Conservation (phyloP, 2,113 vertebrate species). For the Dicerorhinus sumatrensis region DNA sequence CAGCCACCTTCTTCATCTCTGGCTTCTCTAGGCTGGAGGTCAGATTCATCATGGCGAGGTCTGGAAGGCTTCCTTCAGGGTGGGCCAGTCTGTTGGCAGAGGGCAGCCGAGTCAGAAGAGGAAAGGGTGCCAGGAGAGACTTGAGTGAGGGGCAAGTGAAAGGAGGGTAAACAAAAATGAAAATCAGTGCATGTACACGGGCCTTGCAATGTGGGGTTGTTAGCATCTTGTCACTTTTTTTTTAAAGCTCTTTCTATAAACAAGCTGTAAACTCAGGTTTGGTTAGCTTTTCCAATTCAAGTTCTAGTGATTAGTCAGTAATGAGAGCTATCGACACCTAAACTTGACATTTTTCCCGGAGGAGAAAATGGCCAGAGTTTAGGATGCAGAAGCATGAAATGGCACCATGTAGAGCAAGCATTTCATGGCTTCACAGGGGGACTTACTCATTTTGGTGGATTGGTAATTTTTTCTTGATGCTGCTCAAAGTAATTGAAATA, state of each 20-base stretch:
- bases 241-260: slow-evolving; percentile 81
- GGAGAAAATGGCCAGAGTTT: slow-evolving; percentile 92
- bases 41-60: slow-evolving; percentile 95
- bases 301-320: slow-evolving; percentile 84
- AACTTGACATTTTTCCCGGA: slow-evolving; percentile 92
- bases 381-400: slow-evolving; percentile 94
- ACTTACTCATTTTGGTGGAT: slow-evolving; percentile 99
- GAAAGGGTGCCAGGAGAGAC: rapidly evolving
- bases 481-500: slow-evolving; percentile 97
- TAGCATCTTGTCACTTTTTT: slow-evolving; percentile 65
- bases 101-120: slow-evolving; percentile 69
- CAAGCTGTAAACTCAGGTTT: slow-evolving; percentile 79
- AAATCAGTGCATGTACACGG: slow-evolving; percentile 70
- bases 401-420: slow-evolving; percentile 89
- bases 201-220: slow-evolving; percentile 75
- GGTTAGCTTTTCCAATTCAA: slow-evolving; percentile 83
- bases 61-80: slow-evolving; percentile 96
- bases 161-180: slow-evolving; percentile 73
- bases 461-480: slow-evolving; percentile 99
- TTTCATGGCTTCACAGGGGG: slow-evolving; percentile 90
- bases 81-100: slow-evolving; percentile 93
- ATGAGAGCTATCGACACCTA: slow-evolving; percentile 88
- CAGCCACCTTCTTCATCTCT: slow-evolving; percentile 83
- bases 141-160: slow-evolving; percentile 71
- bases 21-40: slow-evolving; percentile 87